Evolutionary conservation across 2,888 invertebrate genomes (phyloP).

Genomic region (Plebejus anna): DNA sequence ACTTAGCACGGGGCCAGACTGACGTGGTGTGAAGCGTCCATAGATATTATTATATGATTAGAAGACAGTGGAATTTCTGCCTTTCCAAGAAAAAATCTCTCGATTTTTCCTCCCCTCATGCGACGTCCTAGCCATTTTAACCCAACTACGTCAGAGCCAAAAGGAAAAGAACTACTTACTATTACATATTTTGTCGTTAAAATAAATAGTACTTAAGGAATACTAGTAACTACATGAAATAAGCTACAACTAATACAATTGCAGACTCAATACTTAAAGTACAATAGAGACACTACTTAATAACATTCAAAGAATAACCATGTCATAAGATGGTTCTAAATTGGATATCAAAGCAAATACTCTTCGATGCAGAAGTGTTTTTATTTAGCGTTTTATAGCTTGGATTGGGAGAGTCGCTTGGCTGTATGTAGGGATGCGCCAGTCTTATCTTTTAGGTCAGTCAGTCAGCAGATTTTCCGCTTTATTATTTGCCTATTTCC

Average conservation of each 20-base stretch:
- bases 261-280: constrained; percentile 4
- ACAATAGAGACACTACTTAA: constrained; percentile 37
- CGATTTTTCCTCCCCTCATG: too few species aligned
- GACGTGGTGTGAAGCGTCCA: too few species aligned
- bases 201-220: background rate
- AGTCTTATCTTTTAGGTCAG: background rate
- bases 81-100: too few species aligned
- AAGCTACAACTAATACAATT: background rate
- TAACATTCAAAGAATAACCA: constrained; percentile 48
- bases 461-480: too few species aligned
- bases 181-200: background rate
- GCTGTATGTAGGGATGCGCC: background rate
- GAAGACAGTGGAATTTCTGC: too few species aligned
- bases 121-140: too few species aligned
- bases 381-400: constrained; percentile 53
- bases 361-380: constrained; percentile 51
- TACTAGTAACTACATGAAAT: background rate
- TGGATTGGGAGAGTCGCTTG: constrained; percentile 47
- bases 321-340: constrained; percentile 49
- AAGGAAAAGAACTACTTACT: too few species aligned
- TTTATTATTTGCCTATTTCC: too few species aligned
- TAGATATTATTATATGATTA: too few species aligned
- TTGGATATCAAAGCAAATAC: constrained; percentile 54
- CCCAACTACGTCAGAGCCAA: too few species aligned
- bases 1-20: too few species aligned